Conservation (phyloP, 2,113 vertebrate genomes). For the Paradoxurus hermaphroditus region DNA sequence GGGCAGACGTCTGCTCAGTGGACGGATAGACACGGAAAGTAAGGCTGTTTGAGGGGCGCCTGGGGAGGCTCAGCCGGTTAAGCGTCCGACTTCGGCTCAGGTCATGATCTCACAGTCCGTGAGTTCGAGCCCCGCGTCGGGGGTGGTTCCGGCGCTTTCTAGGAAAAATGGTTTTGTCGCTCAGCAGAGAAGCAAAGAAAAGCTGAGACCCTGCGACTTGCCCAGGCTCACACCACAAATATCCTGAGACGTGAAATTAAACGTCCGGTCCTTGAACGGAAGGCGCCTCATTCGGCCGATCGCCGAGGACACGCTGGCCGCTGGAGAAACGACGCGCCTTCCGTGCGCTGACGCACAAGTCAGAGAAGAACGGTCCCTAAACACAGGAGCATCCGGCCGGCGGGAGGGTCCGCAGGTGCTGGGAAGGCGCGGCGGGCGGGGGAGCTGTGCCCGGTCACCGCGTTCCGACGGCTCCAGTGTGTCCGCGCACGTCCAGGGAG, state of each 20-base stretch:
- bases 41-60: background rate
- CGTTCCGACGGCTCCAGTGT: background rate
- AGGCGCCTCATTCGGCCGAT: fast-evolving
- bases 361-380: background rate
- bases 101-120: too few relatives aligned
- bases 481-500: fast-evolving
- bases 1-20: background rate
- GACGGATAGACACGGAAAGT: fast-evolving
- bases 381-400: fast-evolving
- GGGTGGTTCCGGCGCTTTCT: fast-evolving
- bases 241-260: background rate
- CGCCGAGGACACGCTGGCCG: fast-evolving
- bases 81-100: too few relatives aligned
- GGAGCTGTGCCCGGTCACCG: background rate
- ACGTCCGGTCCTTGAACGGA: fast-evolving
- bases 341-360: fast-evolving
- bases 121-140: too few relatives aligned
- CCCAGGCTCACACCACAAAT: background rate
- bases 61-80: too few relatives aligned
- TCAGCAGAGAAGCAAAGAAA: background rate
- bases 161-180: background rate
- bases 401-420: fast-evolving
- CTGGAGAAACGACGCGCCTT: fast-evolving
- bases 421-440: background rate
- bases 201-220: background rate